Evolutionary conservation across 1,140 invertebrate genomes (phyloP).

Genomic region (Drosophila ohnishii): DNA sequence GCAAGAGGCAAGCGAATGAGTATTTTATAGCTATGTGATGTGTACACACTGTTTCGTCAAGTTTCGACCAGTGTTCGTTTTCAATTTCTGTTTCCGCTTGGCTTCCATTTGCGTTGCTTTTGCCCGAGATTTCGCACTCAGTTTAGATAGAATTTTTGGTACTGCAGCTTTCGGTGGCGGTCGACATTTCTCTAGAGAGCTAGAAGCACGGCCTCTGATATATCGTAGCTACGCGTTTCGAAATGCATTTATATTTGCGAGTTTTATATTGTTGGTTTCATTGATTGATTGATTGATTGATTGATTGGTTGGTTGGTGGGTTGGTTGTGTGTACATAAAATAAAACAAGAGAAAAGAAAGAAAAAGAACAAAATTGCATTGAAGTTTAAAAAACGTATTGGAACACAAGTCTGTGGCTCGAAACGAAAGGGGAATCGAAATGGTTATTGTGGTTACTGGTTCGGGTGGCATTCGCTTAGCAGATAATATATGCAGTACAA

Average conservation of each 20-base stretch:
- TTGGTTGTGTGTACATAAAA: slow-evolving; percentile 80
- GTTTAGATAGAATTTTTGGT: slow-evolving; percentile 46
- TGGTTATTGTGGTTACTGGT: slow-evolving; percentile 31
- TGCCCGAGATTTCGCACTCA: slow-evolving; percentile 13
- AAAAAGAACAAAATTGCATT: slow-evolving; percentile 76
- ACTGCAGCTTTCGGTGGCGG: slow-evolving; percentile 54
- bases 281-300: slow-evolving; percentile 41
- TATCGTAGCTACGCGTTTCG: slow-evolving; percentile 74
- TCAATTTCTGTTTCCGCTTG: slow-evolving; percentile 27
- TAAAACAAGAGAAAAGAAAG: slow-evolving; percentile 80
- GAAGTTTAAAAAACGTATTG: slow-evolving; percentile 60
- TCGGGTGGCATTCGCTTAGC: slow-evolving; percentile 19
- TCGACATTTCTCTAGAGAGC: slow-evolving; percentile 65
- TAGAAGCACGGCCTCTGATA: slow-evolving; percentile 82
- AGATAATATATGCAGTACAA: slow-evolving; percentile 30
- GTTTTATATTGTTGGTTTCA: slow-evolving; percentile 31
- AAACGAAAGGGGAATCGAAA: slow-evolving; percentile 39
- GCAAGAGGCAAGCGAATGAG: slow-evolving; percentile 8
- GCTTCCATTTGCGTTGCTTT: slow-evolving; percentile 74
- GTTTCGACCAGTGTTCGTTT: slow-evolving; percentile 14
- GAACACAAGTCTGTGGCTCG: slow-evolving; percentile 48
- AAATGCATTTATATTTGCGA: slow-evolving; percentile 24
- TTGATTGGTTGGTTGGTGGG: slow-evolving; percentile 63
- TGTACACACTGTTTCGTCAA: slow-evolving; percentile 34
- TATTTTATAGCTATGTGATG: slow-evolving; percentile 7